phyloP scores from a whole-genome alignment of 2,113 vertebrate genomes.

The Micronycteris hirsuta region DNA sequence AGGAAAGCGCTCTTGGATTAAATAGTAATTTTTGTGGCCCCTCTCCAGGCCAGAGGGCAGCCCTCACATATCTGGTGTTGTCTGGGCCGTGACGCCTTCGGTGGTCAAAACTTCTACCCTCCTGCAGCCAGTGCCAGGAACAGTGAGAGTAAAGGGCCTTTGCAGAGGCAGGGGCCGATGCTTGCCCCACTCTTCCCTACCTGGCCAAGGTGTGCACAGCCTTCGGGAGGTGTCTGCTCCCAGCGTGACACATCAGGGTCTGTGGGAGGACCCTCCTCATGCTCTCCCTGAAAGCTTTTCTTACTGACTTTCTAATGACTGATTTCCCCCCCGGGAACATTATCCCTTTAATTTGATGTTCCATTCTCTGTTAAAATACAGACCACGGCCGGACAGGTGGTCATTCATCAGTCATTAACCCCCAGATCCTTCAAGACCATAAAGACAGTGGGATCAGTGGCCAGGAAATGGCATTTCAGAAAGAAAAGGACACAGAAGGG shows the following conservation, averaged over 20 bases:
- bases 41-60: not conserved
- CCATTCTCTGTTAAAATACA: not conserved
- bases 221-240: not conserved
- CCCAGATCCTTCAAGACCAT: not conserved
- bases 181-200: too few species aligned
- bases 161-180: not conserved
- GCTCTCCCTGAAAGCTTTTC: not conserved
- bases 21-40: not conserved
- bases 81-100: not conserved
- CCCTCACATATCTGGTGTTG: accelerated
- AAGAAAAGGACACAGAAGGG: not conserved
- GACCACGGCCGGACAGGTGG: not conserved
- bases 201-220: too few species aligned
- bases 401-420: not conserved
- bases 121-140: not conserved
- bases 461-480: not conserved
- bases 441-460: accelerated
- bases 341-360: not conserved
- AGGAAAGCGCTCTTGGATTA: not conserved
- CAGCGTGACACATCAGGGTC: not conserved
- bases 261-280: not conserved
- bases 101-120: not conserved
- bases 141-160: not conserved
- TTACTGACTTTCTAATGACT: not conserved
- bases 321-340: too few species aligned